phyloP scores from a whole-genome alignment of 2,113 vertebrate genomes.

The Notarius lentiginosus region DNA sequence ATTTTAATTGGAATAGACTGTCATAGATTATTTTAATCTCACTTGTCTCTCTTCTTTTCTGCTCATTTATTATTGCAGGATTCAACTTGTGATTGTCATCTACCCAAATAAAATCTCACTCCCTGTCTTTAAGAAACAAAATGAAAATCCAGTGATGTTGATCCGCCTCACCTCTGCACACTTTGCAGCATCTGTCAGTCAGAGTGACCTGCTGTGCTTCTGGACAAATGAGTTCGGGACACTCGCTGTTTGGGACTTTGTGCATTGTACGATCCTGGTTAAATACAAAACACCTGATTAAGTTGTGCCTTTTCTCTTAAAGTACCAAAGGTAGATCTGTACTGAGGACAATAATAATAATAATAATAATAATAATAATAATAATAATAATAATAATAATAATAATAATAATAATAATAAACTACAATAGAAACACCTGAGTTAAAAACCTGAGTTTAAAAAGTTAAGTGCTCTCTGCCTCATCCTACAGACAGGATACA shows the following conservation, averaged over 20 bases:
- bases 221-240: conserved; percentile 81
- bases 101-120: neutral
- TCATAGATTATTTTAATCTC: conserved; percentile 17
- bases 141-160: neutral
- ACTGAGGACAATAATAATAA: neutral
- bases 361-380: neutral
- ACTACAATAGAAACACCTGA: no score
- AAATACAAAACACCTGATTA: conserved; percentile 1
- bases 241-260: conserved; percentile 74
- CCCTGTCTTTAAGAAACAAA: neutral
- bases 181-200: conserved; percentile 90
- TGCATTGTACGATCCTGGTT: conserved; percentile 87
- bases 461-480: no score
- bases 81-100: neutral
- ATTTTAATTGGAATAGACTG: conserved; percentile 12
- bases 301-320: neutral
- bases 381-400: no score
- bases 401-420: no score
- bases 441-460: no score
- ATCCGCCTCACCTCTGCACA: conserved; percentile 85
- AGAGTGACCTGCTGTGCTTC: conserved; percentile 87
- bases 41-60: neutral
- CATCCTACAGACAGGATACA: no score
- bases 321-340: neutral
- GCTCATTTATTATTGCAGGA: neutral